Conservation (phyloP, 2,888 invertebrate genomes). For the Agonopterix subpropinquella region DNA sequence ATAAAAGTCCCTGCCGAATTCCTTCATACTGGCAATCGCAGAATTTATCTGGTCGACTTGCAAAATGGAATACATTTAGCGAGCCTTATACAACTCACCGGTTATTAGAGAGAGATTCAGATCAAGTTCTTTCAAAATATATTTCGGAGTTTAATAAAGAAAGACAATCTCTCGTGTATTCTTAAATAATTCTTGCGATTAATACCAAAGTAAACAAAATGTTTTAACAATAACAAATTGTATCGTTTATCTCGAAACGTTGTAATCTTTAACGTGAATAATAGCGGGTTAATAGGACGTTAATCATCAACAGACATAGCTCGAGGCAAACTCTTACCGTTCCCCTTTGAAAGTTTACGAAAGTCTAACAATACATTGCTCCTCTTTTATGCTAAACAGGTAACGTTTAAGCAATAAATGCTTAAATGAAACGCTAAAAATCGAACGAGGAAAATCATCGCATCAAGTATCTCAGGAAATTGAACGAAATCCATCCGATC, state of each 20-base stretch:
- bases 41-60: conserved; percentile 40
- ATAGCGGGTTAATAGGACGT: conserved; percentile 14
- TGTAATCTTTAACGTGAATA: conserved; percentile 13
- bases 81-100: neutral
- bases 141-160: too few species aligned
- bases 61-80: conserved; percentile 12
- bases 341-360: conserved; percentile 1
- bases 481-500: conserved; percentile 41
- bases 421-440: conserved; percentile 27
- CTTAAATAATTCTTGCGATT: neutral
- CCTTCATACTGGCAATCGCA: conserved; percentile 50
- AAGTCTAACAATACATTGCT: conserved; percentile 21
- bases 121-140: neutral
- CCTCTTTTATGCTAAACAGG: conserved; percentile 14
- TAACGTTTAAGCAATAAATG: conserved; percentile 18
- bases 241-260: conserved; percentile 7
- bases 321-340: conserved; percentile 6
- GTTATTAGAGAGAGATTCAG: too few species aligned
- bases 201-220: conserved; percentile 5
- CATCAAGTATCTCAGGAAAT: conserved; percentile 18
- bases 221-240: conserved; percentile 4
- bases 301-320: conserved; percentile 14
- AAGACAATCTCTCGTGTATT: too few species aligned
- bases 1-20: conserved; percentile 65
- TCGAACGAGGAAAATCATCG: conserved; percentile 35